These are phyloP conservation scores for Phalera bucephala DNA, from an alignment of 2,888 invertebrate genomes.

Conservation along the genomic window DNA sequence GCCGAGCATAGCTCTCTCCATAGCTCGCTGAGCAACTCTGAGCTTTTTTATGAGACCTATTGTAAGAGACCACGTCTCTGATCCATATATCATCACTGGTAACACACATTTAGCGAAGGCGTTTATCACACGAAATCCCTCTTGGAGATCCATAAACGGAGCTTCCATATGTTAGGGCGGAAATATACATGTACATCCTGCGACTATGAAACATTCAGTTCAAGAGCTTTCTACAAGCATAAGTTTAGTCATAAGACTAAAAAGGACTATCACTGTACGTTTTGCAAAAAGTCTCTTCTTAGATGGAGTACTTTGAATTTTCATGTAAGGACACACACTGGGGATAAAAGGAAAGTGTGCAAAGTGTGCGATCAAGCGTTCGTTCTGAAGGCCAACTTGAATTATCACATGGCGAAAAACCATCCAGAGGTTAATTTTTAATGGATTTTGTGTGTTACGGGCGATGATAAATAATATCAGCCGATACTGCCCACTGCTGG, in stretches of 20 bases:
- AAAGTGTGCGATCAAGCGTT: slow-evolving; percentile 65
- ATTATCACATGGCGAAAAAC: slow-evolving; percentile 71
- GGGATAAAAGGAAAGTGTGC: slow-evolving; percentile 62
- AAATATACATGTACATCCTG: slow-evolving; percentile 57
- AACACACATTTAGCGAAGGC: too few species aligned
- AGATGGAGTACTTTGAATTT: slow-evolving; percentile 54
- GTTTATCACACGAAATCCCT: slow-evolving; percentile 55
- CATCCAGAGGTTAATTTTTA: slow-evolving; percentile 67
- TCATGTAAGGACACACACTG: slow-evolving; percentile 69
- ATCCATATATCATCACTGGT: too few species aligned
- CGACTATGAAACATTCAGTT: slow-evolving; percentile 60
- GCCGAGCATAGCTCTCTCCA: too few species aligned
- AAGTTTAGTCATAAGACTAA: slow-evolving; percentile 65
- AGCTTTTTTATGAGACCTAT: too few species aligned
- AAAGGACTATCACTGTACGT: slow-evolving; percentile 68
- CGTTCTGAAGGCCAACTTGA: slow-evolving; percentile 71
- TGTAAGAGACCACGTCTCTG: too few species aligned
- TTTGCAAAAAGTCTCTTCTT: slow-evolving; percentile 68
- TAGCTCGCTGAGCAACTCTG: too few species aligned
- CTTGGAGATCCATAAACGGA: slow-evolving; percentile 54
- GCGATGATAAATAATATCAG: too few species aligned
- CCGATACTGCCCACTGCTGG: too few species aligned
- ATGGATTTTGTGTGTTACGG: not conserved
- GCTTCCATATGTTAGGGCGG: slow-evolving; percentile 66
- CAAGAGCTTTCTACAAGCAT: slow-evolving; percentile 58